Percentiles rank a stretch among this genome's conserved stretches.
These are phyloP conservation scores for Eudorcas thomsonii DNA, from an alignment of 2,113 vertebrate genomes.

Conservation along the genomic window DNA sequence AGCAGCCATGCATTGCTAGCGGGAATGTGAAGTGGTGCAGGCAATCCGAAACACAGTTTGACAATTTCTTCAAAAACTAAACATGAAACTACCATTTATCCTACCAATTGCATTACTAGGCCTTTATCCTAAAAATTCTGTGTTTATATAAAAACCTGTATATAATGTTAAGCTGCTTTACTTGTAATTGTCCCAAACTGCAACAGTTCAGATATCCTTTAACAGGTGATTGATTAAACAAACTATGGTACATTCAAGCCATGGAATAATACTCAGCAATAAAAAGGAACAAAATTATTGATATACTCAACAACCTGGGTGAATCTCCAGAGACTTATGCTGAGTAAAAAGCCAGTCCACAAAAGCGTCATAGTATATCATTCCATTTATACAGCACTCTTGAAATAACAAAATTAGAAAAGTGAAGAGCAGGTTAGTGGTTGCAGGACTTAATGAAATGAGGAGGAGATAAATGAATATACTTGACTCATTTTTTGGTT, in stretches of 20 bases:
- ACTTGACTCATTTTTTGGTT: background rate
- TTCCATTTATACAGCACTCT: background rate
- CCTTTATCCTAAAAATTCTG: background rate
- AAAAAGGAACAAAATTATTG: background rate
- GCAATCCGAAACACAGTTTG: background rate
- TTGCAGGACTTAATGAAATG: background rate
- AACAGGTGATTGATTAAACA: background rate
- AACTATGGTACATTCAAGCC: background rate
- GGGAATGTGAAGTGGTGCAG: background rate
- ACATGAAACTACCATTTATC: background rate
- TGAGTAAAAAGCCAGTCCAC: background rate
- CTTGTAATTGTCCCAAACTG: background rate
- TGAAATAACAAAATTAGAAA: background rate
- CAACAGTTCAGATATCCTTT: constrained; percentile 4
- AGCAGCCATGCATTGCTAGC: background rate
- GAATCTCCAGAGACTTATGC: background rate
- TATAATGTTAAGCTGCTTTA: background rate
- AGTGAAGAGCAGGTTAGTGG: background rate
- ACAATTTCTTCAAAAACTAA: background rate
- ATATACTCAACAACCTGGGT: background rate
- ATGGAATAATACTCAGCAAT: background rate
- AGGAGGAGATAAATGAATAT: background rate
- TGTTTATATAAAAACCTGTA: background rate
- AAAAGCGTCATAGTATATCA: background rate
- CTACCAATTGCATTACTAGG: background rate